Base-by-base conservation (phyloP, 2,888 invertebrate species). In the Scelioninae gen. 2 region DNA sequence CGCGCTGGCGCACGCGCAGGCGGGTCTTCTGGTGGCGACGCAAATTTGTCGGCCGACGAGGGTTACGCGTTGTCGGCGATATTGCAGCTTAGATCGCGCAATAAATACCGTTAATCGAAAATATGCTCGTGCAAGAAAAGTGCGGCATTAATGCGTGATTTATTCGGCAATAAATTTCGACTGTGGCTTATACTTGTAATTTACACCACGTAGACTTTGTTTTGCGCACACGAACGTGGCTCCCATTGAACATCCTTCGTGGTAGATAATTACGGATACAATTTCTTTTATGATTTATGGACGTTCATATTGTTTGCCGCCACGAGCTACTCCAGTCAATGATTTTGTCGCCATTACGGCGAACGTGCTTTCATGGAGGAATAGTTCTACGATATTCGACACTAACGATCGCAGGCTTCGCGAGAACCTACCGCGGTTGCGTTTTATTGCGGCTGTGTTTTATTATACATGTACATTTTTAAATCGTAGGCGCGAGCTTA, bases 221-320 rank as follows among this genome's bases (percentile, higher is more conserved):
- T 75, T 75, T 72, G 75, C 71, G 63, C 61, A 53, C 67, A 71
- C 68, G 60, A 68, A 68, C 74, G 71, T 43, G 60, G 68, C 55
- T 61, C 41, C 64, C 64, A 68, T 71, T 71, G 75, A 72, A 72
- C 71, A 70, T 74, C 74, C 61, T 74, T 70, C 67, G 72, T 75
- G 60, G 72, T 61, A 72, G 75, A 75, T 75, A 72, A 75, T 75
- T 75, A 75, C 75, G 71, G 71, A 72, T 75, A 75, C 75, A 75
- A 75, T 75, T 75, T 72, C 71, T 74, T 74, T 72, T 64, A 48
- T 72, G 74, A 74, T 74, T 74, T 74, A 75, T 65, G 69, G 60
- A 37, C 60, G 64, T 74, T 68, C 68, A 68, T 71, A 74, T 68
- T 61, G 68, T 68, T 72, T 63, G 71, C 63, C 50, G 58, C 28